These are phyloP conservation scores for Bugula neritina DNA, from an alignment of 2,888 invertebrate genomes.

Conservation along the genomic window DNA sequence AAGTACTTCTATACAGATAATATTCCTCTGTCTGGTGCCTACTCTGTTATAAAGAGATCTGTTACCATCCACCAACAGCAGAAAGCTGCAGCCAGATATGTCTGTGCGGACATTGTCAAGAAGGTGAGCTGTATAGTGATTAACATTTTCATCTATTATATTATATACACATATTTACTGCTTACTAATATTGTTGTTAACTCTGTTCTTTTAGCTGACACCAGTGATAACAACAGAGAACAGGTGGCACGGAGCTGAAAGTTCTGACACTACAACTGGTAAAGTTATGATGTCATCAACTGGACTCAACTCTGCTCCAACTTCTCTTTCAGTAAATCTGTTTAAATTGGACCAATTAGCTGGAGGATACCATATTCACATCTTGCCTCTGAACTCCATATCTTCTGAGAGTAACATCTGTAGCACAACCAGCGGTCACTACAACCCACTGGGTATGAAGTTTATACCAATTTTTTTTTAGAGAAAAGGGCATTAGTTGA, in stretches of 20 bases:
- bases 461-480: neutral
- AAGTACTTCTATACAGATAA: slow-evolving; percentile 66
- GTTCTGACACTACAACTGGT: neutral
- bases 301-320: slow-evolving; percentile 49
- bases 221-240: slow-evolving; percentile 11
- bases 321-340: slow-evolving; percentile 61
- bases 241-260: slow-evolving; percentile 4
- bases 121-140: too few relatives aligned
- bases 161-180: too few relatives aligned
- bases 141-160: too few relatives aligned
- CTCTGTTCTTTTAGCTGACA: neutral
- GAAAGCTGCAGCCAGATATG: slow-evolving; percentile 67
- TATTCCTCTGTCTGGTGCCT: slow-evolving; percentile 69
- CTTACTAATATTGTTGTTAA: neutral
- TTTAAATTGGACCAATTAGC: slow-evolving; percentile 65
- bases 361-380: slow-evolving; percentile 73
- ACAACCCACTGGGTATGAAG: slow-evolving; percentile 8
- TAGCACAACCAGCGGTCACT: slow-evolving; percentile 18
- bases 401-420: neutral
- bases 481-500: too few relatives aligned
- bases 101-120: slow-evolving; percentile 63
- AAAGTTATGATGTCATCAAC: neutral
- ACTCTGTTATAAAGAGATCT: slow-evolving; percentile 72
- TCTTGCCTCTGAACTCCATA: slow-evolving; percentile 56
- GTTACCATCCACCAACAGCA: slow-evolving; percentile 80